phyloP scores from a whole-genome alignment of 2,113 vertebrate genomes.

The Protomyctophum bolini region DNA sequence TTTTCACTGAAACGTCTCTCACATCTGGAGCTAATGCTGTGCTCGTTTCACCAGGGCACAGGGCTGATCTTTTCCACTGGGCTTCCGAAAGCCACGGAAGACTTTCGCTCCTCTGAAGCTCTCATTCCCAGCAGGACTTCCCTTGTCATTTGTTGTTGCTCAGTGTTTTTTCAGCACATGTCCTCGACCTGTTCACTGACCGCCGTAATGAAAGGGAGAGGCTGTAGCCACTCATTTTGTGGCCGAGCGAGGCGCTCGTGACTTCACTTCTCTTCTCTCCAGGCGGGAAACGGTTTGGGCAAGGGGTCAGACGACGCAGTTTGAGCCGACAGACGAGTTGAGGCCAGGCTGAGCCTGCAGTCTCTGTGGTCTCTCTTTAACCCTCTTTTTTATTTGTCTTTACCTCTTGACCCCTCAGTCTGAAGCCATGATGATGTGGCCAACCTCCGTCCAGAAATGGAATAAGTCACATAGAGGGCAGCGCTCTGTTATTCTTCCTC shows the following conservation, averaged over 20 bases:
- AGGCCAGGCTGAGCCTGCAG: constrained; percentile 6
- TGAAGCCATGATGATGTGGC: constrained; percentile 51
- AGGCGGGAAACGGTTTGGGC: constrained; percentile 46
- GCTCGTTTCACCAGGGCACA: too few species aligned
- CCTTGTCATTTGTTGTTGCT: constrained; percentile 45
- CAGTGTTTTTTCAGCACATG: constrained; percentile 38
- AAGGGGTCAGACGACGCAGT: constrained; percentile 5
- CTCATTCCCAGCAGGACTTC: constrained; percentile 50
- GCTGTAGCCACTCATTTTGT: constrained; percentile 53
- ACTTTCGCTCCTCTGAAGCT: constrained; percentile 5
- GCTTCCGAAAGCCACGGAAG: constrained; percentile 30
- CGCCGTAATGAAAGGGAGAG: constrained; percentile 45
- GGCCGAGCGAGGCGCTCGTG: constrained; percentile 53
- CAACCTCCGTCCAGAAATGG: constrained; percentile 43
- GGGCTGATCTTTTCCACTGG: constrained; percentile 11
- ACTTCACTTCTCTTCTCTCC: constrained; percentile 42
- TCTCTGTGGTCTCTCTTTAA: constrained; percentile 40
- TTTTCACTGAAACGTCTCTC: too few species aligned
- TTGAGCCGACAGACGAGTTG: constrained; percentile 47
- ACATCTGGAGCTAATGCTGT: too few species aligned
- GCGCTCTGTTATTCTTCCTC: neutral
- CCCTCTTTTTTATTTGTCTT: neutral
- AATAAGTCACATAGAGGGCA: constrained; percentile 48
- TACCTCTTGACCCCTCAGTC: constrained; percentile 44
- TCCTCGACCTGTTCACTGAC: constrained; percentile 49